A percentile compares a stretch with the other conserved stretches of the same genome.
phyloP scores from a whole-genome alignment of 2,888 invertebrate genomes.

The Drosophila anomelani region DNA sequence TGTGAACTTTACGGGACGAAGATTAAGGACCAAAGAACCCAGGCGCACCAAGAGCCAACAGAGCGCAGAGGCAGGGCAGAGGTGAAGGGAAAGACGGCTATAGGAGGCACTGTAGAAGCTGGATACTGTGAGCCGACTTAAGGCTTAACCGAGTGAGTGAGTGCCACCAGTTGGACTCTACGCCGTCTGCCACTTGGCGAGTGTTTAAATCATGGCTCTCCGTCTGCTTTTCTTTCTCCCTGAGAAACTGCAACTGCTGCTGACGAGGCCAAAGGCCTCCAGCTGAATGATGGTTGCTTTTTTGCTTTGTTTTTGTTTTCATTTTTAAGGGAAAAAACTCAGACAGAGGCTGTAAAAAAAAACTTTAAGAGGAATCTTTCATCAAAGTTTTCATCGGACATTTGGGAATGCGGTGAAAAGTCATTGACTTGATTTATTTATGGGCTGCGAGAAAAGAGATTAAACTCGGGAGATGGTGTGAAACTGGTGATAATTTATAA shows the following conservation, averaged over 20 bases:
- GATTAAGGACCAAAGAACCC: conserved; percentile 47
- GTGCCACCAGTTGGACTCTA: conserved; percentile 52
- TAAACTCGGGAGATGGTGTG: background rate
- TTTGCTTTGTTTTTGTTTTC: conserved; percentile 10
- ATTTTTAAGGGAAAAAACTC: background rate
- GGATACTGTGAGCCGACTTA: conserved; percentile 44
- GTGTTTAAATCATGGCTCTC: conserved; percentile 57
- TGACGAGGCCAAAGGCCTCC: conserved; percentile 39
- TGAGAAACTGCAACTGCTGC: conserved; percentile 32
- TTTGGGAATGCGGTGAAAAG: conserved; percentile 18
- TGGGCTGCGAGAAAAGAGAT: background rate
- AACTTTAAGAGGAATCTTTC: conserved; percentile 22
- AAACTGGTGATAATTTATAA: background rate
- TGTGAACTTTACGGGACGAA: conserved; percentile 50
- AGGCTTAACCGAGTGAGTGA: conserved; percentile 52
- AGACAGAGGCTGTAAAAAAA: background rate
- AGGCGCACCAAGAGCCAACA: conserved; percentile 1
- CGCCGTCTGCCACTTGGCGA: conserved; percentile 40
- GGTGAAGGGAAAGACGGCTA: conserved; percentile 1
- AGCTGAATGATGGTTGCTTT: conserved; percentile 47
- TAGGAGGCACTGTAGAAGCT: conserved; percentile 26
- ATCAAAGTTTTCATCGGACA: conserved; percentile 25
- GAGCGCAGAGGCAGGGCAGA: background rate
- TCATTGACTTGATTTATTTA: conserved; percentile 23
- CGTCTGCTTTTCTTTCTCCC: conserved; percentile 16